phyloP scores from a whole-genome alignment of 2,888 invertebrate genomes.

The Mythimna loreyi region DNA sequence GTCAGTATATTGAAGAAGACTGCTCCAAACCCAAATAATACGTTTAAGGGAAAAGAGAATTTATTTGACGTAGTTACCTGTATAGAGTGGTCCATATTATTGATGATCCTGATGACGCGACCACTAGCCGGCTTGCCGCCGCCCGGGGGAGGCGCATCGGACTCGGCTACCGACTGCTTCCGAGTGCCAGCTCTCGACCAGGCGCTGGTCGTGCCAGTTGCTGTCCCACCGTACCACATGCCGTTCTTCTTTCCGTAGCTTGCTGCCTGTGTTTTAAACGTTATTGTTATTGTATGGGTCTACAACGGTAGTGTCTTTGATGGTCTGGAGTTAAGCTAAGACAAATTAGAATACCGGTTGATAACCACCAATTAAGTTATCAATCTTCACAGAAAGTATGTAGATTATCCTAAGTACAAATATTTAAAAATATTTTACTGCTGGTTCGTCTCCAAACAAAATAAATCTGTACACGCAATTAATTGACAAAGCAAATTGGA shows the following conservation, averaged over 20 bases:
- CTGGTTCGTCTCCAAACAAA: neutral
- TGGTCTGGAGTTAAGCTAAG: neutral
- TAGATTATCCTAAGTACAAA: neutral
- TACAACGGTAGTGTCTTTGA: neutral
- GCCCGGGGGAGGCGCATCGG: slow-evolving; percentile 94
- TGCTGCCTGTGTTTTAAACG: slow-evolving; percentile 92
- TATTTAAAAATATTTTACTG: neutral
- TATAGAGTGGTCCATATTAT: slow-evolving; percentile 97
- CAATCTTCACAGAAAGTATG: neutral
- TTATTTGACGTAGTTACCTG: slow-evolving; percentile 91
- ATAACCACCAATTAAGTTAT: neutral
- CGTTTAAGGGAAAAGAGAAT: too few relatives aligned
- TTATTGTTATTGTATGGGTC: neutral
- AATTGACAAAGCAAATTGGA: neutral
- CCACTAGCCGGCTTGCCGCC: slow-evolving; percentile 95
- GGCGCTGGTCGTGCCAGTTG: slow-evolving; percentile 91
- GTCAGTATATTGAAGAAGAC: neutral
- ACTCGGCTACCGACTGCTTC: slow-evolving; percentile 96
- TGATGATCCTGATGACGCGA: slow-evolving; percentile 97
- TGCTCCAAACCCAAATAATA: neutral
- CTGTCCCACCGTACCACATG: slow-evolving; percentile 94
- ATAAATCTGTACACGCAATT: neutral
- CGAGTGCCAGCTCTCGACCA: slow-evolving; percentile 94
- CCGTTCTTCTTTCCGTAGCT: slow-evolving; percentile 98
- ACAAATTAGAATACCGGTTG: neutral